phyloP scores from a whole-genome alignment of 2,888 invertebrate species.

The Microctonus brassicae region DNA sequence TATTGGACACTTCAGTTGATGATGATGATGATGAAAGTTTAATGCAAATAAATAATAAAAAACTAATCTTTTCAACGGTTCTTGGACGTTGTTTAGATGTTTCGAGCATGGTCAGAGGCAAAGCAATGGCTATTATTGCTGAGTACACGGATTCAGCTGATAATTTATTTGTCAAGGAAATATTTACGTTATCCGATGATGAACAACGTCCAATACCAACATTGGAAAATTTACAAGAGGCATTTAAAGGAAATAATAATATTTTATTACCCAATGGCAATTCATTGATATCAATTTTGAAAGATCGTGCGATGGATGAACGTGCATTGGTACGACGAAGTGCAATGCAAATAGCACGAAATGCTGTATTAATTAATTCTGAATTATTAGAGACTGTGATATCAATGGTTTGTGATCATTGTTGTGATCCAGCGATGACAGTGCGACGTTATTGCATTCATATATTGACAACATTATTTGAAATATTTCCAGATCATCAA shows the following conservation, averaged over 20 bases:
- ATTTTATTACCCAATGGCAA: conserved; percentile 60
- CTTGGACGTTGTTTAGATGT: conserved; percentile 73
- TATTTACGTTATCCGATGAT: conserved; percentile 44
- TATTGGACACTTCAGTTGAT: conserved; percentile 53
- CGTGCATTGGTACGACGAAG: conserved; percentile 72
- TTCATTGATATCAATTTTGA: conserved; percentile 66
- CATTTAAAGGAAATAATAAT: conserved; percentile 46
- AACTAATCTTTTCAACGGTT: conserved; percentile 70
- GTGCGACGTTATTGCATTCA: conserved; percentile 71
- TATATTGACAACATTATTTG: conserved; percentile 71
- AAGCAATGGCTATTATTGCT: conserved; percentile 74
- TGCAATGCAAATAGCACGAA: conserved; percentile 56
- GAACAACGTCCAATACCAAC: conserved; percentile 48
- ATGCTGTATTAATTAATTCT: conserved; percentile 51
- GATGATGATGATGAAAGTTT: not conserved
- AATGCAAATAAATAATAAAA: conserved; percentile 1
- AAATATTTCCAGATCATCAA: conserved; percentile 65
- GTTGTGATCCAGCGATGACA: conserved; percentile 71
- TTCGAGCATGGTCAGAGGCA: conserved; percentile 75
- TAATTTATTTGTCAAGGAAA: conserved; percentile 31
- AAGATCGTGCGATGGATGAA: conserved; percentile 70
- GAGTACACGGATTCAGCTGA: conserved; percentile 68
- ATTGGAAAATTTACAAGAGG: conserved; percentile 49
- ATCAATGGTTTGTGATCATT: conserved; percentile 58
- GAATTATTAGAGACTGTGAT: conserved; percentile 43